Percentiles rank a stretch among this genome's conserved stretches.
These are phyloP conservation scores for Spondyliosoma cantharus DNA, from an alignment of 2,797 vertebrate species.

Conservation along the genomic window DNA sequence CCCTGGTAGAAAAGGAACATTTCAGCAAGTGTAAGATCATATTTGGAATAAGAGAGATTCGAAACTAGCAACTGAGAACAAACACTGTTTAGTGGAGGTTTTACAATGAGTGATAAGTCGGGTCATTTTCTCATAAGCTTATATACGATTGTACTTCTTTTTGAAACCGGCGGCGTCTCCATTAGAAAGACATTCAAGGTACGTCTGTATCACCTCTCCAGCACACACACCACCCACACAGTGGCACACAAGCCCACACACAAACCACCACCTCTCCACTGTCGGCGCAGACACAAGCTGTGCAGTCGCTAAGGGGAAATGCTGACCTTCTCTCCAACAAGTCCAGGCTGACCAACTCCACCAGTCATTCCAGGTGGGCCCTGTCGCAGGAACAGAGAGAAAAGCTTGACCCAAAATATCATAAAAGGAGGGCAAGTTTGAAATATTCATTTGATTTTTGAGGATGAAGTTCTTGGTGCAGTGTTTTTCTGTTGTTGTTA, in stretches of 20 bases:
- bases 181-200: too few relatives aligned
- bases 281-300: constrained; percentile 4
- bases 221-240: constrained; percentile 12
- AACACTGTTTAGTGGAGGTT: too few relatives aligned
- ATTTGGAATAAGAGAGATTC: too few relatives aligned
- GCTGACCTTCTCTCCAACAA: constrained; percentile 92
- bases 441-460: constrained; percentile 67
- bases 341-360: constrained; percentile 90
- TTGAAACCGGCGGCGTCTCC: too few relatives aligned
- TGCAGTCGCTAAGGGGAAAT: constrained; percentile 35
- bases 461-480: constrained; percentile 50
- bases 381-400: constrained; percentile 76
- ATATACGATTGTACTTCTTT: too few relatives aligned
- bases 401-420: constrained; percentile 45
- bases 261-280: constrained; percentile 5
- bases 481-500: constrained; percentile 20
- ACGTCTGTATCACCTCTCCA: too few relatives aligned
- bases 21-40: constrained; percentile 4
- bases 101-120: too few relatives aligned
- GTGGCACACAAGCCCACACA: neutral
- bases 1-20: constrained; percentile 82
- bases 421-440: constrained; percentile 52
- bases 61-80: too few relatives aligned
- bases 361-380: constrained; percentile 86
- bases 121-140: too few relatives aligned